Evolutionary conservation across 2,113 vertebrate species (phyloP).

Genomic region (Leptobrachium leishanense): DNA sequence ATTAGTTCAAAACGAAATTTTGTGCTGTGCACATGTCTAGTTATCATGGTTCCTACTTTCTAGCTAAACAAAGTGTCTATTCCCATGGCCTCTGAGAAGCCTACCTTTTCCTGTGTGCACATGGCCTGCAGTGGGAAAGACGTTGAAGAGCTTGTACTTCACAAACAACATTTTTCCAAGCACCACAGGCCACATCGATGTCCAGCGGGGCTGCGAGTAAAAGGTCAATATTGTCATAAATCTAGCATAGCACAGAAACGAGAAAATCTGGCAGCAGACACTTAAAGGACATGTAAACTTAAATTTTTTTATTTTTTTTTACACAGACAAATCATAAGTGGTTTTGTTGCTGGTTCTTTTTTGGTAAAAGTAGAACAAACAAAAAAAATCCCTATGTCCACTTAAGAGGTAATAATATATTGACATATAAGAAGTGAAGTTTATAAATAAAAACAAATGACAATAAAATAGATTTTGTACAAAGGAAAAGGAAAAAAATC

Average conservation of each 20-base stretch:
- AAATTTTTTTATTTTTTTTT: too few species aligned
- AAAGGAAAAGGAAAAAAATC: too few species aligned
- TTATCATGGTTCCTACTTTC: not conserved
- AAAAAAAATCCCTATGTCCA: too few species aligned
- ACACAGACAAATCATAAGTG: too few species aligned
- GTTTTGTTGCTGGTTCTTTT: too few species aligned
- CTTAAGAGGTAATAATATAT: too few species aligned
- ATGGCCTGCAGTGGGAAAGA: constrained; percentile 32
- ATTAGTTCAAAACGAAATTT: too few species aligned
- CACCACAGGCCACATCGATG: constrained; percentile 24
- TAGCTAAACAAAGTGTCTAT: constrained; percentile 1
- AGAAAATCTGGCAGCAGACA: constrained; percentile 10
- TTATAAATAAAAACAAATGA: too few species aligned
- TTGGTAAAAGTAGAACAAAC: too few species aligned
- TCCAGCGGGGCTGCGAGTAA: constrained; percentile 17
- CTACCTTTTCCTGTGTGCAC: constrained; percentile 39
- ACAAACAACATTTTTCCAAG: not conserved
- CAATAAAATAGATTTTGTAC: too few species aligned
- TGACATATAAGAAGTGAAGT: too few species aligned
- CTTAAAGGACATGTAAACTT: constrained; percentile 11
- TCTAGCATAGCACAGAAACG: constrained; percentile 1
- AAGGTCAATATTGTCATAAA: constrained; percentile 24
- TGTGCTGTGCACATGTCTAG: too few species aligned
- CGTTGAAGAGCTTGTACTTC: not conserved
- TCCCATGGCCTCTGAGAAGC: constrained; percentile 39